Base-by-base conservation (phyloP, 2,888 invertebrate species). In the Oeneis ivallda region DNA sequence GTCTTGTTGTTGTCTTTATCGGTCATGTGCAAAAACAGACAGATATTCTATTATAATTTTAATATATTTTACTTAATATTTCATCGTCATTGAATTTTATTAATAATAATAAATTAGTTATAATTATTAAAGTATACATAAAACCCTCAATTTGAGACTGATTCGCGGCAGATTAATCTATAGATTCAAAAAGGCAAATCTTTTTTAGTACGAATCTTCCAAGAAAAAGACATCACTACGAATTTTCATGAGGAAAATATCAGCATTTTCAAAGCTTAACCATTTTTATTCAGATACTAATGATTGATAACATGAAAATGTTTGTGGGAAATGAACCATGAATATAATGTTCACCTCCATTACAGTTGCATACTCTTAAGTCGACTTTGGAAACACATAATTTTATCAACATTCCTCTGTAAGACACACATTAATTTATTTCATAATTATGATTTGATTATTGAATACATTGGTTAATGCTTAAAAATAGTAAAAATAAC, bases 291-390 rank as follows among this genome's bases (percentile, higher is more conserved):
- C 54, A 15, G 54, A 54, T 39, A 54, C 10, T 54, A 17, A 54
- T 54, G 53, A 54, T 37, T 54, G 53, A 34, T 53, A 53, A 53
- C 53, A 53, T 50, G 26, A 50, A 50, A 50, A 50, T 26, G 34
- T 53, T 34, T 9, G 26, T 37, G 15, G n/a, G 8, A 53, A 53
- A 53, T 34, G 53, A 34, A 53, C 37, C 37, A 37, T 53, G 34
- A 53, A 53, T 53, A 15, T 34, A 34, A 53, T 53, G 53, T 53
- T 7, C n/a, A n/a, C 34, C 9, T 9, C 15, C 34, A 37, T 53
- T 53, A 53, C 34, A 37, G 15, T 34, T 34, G n/a, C n/a, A n/a
- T n/a, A 17, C 34, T 37, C 34, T 26, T 26, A 26, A 26, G 26
- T 26, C 15, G n/a, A 15, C 9, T 34, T 53, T 2, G 9, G 26